Base-by-base conservation (phyloP, 1,140 invertebrate genomes). In the Hylyphantes graminicola region DNA sequence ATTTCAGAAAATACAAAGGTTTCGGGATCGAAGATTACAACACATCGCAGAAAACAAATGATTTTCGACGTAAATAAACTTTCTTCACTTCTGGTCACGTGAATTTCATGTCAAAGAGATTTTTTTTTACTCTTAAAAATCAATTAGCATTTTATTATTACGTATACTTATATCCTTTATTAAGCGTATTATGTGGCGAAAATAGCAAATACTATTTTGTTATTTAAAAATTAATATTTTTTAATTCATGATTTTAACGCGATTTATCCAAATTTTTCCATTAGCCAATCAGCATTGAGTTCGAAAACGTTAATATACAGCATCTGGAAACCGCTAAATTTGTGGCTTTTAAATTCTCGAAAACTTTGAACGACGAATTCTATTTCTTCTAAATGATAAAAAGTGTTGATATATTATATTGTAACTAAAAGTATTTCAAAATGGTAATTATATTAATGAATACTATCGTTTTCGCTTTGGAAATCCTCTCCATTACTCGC, bases 21-120 rank as follows among this genome's bases (percentile, higher is more conserved):
- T 74, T 35, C 35, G 1, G 35, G 5, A 35, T 35, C 5, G 35
- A 35, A 2, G 72, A 57, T 74, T 74, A 35, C 5, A 2, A 35
- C 35, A 74, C 72, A 74, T 74, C 19, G 19, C 72, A 74, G 21
- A 74, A 19, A 17, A 13, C 54, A 15, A 70, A 74, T 15, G 51
- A 21, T 21, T 57, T 15, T 13, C 68, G 68, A 48, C 54, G 72
- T 74, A 74, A 74, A 74, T 74, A 74, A 57, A 48, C 13, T 35
- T 35, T 53, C 53, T 74, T 74, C 72, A 74, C 55, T 74, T 74
- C 72, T 57, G 0, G 35, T 35, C 72, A 57, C 15, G 17, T 61
- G 12, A 15, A 15, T 6, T 61, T 61, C 12, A 17, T 15, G 57
- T 15, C 17, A 15, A 61, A 7, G 12, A 12, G 3, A 5, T 65